Conservation (phyloP, 2,113 vertebrate genomes). For the Pleuronectes platessa region DNA sequence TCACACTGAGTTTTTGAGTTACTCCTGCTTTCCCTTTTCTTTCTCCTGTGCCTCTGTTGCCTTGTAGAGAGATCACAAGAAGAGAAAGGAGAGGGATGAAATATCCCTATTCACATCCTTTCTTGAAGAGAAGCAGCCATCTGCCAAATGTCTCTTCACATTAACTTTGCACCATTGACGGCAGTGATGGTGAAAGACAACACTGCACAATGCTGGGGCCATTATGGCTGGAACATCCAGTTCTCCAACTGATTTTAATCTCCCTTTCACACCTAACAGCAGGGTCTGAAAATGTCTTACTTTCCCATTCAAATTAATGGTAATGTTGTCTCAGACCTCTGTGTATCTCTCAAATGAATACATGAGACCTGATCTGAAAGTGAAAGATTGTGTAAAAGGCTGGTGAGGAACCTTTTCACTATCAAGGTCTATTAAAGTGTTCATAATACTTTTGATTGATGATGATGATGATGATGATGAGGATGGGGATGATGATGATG, state of each 20-base stretch:
- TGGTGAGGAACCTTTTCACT: too few species aligned
- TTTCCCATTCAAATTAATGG: not conserved
- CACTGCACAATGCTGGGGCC: conserved; percentile 36
- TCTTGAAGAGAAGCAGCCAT: conserved; percentile 62
- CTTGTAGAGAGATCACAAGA: conserved; percentile 80
- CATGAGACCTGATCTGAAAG: too few species aligned
- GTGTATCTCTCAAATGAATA: not conserved
- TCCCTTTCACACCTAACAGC: conserved; percentile 3
- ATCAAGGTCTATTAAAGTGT: too few species aligned
- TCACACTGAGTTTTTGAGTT: conserved; percentile 33
- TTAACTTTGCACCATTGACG: conserved; percentile 48
- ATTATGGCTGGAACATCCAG: conserved; percentile 34
- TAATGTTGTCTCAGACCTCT: not conserved
- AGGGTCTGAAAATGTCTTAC: not conserved
- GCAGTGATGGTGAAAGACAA: conserved; percentile 28
- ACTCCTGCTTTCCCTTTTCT: conserved; percentile 62
- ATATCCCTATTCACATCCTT: conserved; percentile 73
- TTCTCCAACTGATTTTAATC: conserved; percentile 7
- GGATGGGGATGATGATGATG: too few species aligned
- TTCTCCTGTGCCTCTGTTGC: conserved; percentile 52
- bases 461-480: too few species aligned
- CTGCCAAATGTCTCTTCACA: conserved; percentile 58
- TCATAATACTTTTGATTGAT: too few species aligned
- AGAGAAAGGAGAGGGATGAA: conserved; percentile 67
- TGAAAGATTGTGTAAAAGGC: too few species aligned